phyloP scores from a whole-genome alignment of 2,888 invertebrate genomes.

The Drosophila mimica region DNA sequence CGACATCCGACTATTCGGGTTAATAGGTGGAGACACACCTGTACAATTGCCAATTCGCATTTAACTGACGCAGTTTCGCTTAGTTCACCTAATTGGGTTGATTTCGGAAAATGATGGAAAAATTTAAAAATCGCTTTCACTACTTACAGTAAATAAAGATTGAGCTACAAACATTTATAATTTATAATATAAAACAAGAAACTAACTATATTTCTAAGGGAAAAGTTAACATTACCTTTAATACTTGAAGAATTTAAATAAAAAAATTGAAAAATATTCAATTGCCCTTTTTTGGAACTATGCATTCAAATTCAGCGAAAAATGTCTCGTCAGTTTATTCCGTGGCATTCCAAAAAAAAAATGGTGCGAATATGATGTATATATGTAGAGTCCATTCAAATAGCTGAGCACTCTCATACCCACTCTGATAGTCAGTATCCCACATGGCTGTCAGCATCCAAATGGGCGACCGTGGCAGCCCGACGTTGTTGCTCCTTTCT shows the following conservation, averaged over 20 bases:
- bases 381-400: constrained; percentile 39
- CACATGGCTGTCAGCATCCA: constrained; percentile 38
- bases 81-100: constrained; percentile 52
- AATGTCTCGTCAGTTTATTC: constrained; percentile 55
- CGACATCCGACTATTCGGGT: constrained; percentile 14
- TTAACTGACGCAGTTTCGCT: constrained; percentile 61
- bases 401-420: constrained; percentile 50
- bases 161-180: background rate
- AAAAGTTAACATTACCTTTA: background rate
- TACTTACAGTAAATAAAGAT: background rate
- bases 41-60: constrained; percentile 57
- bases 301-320: constrained; percentile 42
- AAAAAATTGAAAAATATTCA: background rate
- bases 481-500: constrained; percentile 62
- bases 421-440: constrained; percentile 24
- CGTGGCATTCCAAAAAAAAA: constrained; percentile 25
- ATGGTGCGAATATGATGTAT: constrained; percentile 14
- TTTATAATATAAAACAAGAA: background rate
- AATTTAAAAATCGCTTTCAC: constrained; percentile 11
- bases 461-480: constrained; percentile 43
- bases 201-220: background rate
- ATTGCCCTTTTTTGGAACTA: constrained; percentile 7
- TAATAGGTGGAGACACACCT: constrained; percentile 53
- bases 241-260: background rate
- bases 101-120: constrained; percentile 15